A percentile compares a stretch with the other conserved stretches of the same genome.
Evolutionary conservation across 2,888 invertebrate species (phyloP).

Genomic region (Endotricha flammealis): DNA sequence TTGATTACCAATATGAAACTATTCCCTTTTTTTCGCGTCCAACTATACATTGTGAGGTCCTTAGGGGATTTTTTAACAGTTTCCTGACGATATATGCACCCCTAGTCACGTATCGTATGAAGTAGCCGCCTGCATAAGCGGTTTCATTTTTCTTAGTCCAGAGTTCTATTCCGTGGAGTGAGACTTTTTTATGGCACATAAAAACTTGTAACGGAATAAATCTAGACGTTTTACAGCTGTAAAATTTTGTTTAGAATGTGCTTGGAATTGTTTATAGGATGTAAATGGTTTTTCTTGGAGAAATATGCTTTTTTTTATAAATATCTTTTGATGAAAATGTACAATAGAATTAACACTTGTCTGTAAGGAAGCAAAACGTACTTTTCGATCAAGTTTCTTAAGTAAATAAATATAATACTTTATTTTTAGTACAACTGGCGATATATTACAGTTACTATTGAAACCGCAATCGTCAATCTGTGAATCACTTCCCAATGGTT

Average conservation of each 20-base stretch:
- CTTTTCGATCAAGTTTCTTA: no score
- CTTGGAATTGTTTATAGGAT: not conserved
- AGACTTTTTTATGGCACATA: conserved; percentile 20
- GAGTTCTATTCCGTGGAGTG: conserved; percentile 29
- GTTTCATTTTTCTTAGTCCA: conserved; percentile 63
- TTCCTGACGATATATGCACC: conserved; percentile 69
- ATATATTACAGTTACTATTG: no score
- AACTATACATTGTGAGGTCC: conserved; percentile 35
- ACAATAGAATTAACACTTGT: no score
- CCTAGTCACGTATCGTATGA: conserved; percentile 72
- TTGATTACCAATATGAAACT: not conserved
- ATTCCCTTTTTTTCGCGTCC: conserved; percentile 9
- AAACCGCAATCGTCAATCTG: no score
- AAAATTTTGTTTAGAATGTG: not conserved
- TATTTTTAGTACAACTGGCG: no score
- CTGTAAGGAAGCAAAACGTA: no score
- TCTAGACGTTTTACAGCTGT: not conserved
- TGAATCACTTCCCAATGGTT: no score
- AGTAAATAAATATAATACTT: no score
- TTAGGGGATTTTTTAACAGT: conserved; percentile 67
- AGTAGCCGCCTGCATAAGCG: conserved; percentile 71
- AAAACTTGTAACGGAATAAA: not conserved
- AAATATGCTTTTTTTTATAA: no score
- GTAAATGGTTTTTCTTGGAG: no score
- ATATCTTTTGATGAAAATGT: no score